A percentile compares a stretch with the other conserved stretches of the same genome.
These are phyloP conservation scores for Lymantria dispar DNA, from an alignment of 2,888 invertebrate genomes.

Conservation along the genomic window DNA sequence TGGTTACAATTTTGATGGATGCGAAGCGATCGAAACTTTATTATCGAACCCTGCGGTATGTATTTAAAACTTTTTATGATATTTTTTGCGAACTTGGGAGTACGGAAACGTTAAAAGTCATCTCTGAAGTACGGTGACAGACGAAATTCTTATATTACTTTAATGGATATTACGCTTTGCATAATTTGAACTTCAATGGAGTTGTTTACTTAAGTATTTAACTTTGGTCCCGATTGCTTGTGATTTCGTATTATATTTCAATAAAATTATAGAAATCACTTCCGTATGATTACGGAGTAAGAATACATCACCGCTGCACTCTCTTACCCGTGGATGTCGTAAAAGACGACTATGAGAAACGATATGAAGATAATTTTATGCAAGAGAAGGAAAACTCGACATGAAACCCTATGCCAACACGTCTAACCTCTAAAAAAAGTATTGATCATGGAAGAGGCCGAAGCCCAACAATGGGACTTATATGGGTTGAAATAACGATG, in stretches of 20 bases:
- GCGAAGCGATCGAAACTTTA: slow-evolving; percentile 52
- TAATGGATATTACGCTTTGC: slow-evolving; percentile 23
- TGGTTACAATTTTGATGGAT: slow-evolving; percentile 51
- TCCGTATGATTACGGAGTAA: no score
- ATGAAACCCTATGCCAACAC: no score
- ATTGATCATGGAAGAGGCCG: no score
- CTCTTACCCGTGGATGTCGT: no score
- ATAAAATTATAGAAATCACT: neutral
- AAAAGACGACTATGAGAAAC: no score
- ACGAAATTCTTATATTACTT: slow-evolving; percentile 24
- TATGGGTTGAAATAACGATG: no score
- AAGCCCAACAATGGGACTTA: no score
- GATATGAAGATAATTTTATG: no score
- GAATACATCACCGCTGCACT: no score
- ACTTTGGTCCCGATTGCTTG: neutral
- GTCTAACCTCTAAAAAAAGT: no score
- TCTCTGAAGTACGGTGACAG: slow-evolving; percentile 24
- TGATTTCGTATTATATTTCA: neutral
- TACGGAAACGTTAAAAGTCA: slow-evolving; percentile 30
- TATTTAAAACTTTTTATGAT: slow-evolving; percentile 35
- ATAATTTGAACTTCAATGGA: slow-evolving; percentile 6
- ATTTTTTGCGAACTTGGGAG: slow-evolving; percentile 35
- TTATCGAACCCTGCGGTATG: slow-evolving; percentile 43
- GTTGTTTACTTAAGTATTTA: slow-evolving; percentile 2
- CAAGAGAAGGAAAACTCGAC: no score